Evolutionary conservation across 92 coral and sea anemone species (phyloP), one percentile per base, ranked within the genome.

Genomic region (Siderastrea siderea): DNA sequence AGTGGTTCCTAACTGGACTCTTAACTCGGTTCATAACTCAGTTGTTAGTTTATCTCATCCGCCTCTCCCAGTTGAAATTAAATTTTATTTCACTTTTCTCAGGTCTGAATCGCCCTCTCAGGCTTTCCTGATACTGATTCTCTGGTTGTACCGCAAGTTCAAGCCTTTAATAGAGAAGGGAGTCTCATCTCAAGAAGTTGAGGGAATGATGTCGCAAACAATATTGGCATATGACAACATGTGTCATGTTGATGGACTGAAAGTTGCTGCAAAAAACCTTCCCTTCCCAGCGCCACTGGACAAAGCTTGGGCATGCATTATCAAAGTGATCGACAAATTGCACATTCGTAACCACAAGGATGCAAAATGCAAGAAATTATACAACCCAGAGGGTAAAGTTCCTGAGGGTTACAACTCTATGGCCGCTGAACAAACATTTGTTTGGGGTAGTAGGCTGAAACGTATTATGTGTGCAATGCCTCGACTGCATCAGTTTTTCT

Each of bases 171-270:
- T 47, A 63, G 79, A 73, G 58, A 13, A 75, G 88, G 2, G 6
- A 74, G 45, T 7, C 72, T 9, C 11, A 7, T 5, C 16, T 11
- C 7, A 60, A 84, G 38, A 49, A 26, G 38, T 84, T 3, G 55
- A 26, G 7, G 16, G 9, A 4, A 47, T 16, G 2, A 84, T 84
- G 88, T 3, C 1, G 5, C 45, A 44, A 2, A 85, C 89, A 5
- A 50, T 77, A 3, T 49, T 85, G 84, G 90, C 90, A 2, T 89
- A 84, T 59, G 93, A 89, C 77, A 84, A 89, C 70, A 89, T 90
- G 93, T 90, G 93, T 75, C 91, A 90, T 55, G 87, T 90, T 0
- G 93, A 90, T 44, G 58, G 81, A 48, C n/a, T 90, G 59, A 85
- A 79, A 14, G 47, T 90, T 16, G 52, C 86, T 14, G 74, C 52